Conservation (phyloP, 2,113 vertebrate species). For the Bubo blakistoni region DNA sequence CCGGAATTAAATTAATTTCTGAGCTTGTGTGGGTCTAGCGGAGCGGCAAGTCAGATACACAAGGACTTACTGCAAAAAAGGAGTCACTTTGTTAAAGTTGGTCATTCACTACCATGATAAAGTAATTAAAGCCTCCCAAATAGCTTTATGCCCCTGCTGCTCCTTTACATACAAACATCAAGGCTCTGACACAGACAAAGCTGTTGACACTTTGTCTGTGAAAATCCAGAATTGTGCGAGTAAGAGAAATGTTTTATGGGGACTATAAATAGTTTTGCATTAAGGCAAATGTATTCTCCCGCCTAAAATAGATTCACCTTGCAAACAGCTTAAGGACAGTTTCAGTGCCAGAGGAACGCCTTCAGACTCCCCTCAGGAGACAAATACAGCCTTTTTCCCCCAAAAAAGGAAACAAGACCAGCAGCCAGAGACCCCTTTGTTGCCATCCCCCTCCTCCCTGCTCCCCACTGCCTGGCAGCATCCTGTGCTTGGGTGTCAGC, state of each 20-base stretch:
- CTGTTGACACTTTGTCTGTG: conserved; percentile 14
- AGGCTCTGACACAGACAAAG: neutral
- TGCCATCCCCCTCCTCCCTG: rapidly evolving
- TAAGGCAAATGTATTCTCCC: neutral
- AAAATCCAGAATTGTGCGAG: neutral
- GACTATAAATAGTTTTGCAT: conserved; percentile 50
- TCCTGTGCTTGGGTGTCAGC: neutral
- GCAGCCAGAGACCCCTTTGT: neutral
- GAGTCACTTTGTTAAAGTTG: conserved; percentile 6
- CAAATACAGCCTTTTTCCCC: neutral
- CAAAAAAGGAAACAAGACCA: neutral
- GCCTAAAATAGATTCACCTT: conserved; percentile 52
- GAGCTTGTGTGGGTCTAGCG: rapidly evolving
- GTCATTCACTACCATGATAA: neutral
- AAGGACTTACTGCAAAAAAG: neutral
- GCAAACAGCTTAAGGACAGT: neutral
- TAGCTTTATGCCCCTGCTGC: neutral
- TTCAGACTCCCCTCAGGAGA: neutral
- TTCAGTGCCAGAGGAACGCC: neutral
- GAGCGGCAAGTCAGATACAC: neutral
- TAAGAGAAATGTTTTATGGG: neutral
- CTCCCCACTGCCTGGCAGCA: neutral
- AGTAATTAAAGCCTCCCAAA: neutral
- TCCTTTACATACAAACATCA: neutral
- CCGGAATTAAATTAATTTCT: neutral